Evolutionary conservation across 2,888 invertebrate species (phyloP).

Genomic region (Alcis repandata): DNA sequence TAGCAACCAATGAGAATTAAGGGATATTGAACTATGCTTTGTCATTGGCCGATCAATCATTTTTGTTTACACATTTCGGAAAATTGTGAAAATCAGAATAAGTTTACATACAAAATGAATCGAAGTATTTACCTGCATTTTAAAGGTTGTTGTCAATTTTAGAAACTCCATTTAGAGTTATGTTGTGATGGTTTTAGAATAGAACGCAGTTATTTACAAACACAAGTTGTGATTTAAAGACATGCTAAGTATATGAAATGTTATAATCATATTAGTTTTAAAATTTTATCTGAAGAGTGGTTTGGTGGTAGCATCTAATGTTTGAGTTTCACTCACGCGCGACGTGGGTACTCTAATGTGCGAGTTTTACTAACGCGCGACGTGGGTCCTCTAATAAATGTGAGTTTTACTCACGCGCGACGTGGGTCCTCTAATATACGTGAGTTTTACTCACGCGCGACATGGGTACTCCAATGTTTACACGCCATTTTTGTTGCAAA

Average conservation of each 20-base stretch:
- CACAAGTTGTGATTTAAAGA: constrained; percentile 21
- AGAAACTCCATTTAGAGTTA: constrained; percentile 12
- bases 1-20: not conserved
- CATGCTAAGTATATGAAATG: constrained; percentile 20
- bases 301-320: not conserved
- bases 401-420: no score
- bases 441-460: no score
- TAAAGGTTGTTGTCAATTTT: constrained; percentile 17
- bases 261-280: constrained; percentile 18
- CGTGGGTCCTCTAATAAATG: no score
- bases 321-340: no score
- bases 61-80: not conserved
- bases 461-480: no score
- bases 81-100: not conserved
- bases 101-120: not conserved
- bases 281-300: constrained; percentile 7
- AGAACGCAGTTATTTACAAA: constrained; percentile 11
- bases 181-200: constrained; percentile 19
- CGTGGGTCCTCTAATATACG: no score
- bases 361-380: no score
- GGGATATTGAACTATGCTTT: not conserved
- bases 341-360: no score
- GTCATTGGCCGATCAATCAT: not conserved
- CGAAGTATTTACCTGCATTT: not conserved
- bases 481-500: no score